These are phyloP conservation scores for Eulithis testata DNA, from an alignment of 2,888 invertebrate genomes.

Conservation along the genomic window DNA sequence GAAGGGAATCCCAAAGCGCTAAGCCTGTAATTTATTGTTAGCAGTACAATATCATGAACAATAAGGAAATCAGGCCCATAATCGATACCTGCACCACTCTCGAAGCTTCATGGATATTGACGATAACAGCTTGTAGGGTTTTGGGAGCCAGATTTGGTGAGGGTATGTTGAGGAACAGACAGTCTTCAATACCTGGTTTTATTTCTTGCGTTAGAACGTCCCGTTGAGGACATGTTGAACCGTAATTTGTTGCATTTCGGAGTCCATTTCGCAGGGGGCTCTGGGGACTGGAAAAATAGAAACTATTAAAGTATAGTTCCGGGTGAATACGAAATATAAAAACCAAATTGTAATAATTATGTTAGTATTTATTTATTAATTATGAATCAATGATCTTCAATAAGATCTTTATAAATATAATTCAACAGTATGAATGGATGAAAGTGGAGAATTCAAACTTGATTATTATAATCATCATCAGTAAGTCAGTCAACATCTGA, in stretches of 20 bases:
- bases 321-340: no score
- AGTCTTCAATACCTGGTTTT: slow-evolving; percentile 55
- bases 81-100: slow-evolving; percentile 60
- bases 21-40: slow-evolving; percentile 82
- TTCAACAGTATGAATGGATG: no score
- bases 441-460: no score
- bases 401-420: no score
- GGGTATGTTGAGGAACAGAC: slow-evolving; percentile 62
- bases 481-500: no score
- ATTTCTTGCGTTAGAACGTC: slow-evolving; percentile 21
- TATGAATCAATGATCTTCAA: no score
- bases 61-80: slow-evolving; percentile 83
- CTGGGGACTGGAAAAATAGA: slow-evolving; percentile 51
- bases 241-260: slow-evolving; percentile 56
- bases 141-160: slow-evolving; percentile 46
- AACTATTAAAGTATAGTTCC: neutral
- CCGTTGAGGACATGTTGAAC: slow-evolving; percentile 57
- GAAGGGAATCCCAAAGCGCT: slow-evolving; percentile 83
- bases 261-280: slow-evolving; percentile 59
- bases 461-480: no score
- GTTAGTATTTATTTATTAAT: no score
- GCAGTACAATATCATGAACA: slow-evolving; percentile 76
- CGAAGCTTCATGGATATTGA: slow-evolving; percentile 59
- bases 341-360: no score
- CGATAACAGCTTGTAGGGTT: slow-evolving; percentile 51